phyloP scores from a whole-genome alignment of 2,888 invertebrate species.

The Troilus luridus region DNA sequence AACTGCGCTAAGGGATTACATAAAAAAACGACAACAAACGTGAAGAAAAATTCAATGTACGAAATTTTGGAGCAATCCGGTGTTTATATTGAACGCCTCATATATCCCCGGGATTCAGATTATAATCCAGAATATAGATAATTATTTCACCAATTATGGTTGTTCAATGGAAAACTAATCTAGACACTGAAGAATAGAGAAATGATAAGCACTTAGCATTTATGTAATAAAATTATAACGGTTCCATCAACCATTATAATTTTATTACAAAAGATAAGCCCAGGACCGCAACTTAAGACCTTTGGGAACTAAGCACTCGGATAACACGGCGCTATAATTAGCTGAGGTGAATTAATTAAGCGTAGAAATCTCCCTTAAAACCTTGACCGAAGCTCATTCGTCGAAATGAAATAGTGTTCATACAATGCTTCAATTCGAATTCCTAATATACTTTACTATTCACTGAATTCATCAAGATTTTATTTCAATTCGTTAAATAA shows the following conservation, averaged over 20 bases:
- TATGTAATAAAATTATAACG: neutral
- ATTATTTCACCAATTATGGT: too few species aligned
- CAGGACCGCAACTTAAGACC: neutral
- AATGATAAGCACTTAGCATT: neutral
- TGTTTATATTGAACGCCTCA: too few species aligned
- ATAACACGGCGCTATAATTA: neutral
- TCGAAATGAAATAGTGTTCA: neutral
- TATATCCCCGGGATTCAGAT: too few species aligned
- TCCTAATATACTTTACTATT: neutral
- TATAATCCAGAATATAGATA: too few species aligned
- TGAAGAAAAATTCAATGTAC: too few species aligned
- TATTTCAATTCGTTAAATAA: too few species aligned
- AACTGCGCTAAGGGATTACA: too few species aligned
- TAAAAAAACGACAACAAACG: too few species aligned
- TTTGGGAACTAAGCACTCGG: neutral
- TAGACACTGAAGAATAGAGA: too few species aligned
- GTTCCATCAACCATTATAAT: neutral
- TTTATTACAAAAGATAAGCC: neutral
- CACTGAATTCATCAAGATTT: neutral
- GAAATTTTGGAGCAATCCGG: too few species aligned
- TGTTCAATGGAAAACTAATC: too few species aligned
- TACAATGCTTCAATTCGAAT: neutral
- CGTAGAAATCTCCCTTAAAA: neutral
- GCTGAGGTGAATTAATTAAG: neutral
- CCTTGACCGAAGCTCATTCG: neutral